Conservation (phyloP, 2,888 invertebrate genomes). For the Aporophyla nigra region DNA sequence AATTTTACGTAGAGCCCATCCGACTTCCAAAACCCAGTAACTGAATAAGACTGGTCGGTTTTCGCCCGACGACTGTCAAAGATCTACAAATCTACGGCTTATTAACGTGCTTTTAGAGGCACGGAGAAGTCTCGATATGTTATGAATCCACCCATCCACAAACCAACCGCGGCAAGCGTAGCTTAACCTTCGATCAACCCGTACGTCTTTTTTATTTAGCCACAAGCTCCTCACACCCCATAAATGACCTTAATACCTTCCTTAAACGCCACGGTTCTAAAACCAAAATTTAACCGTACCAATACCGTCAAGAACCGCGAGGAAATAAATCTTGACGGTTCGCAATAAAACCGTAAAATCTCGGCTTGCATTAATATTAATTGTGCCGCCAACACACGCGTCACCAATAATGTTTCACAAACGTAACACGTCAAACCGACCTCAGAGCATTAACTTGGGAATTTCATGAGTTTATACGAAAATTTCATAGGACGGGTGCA, state of each 20-base stretch:
- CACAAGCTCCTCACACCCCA: too few relatives aligned
- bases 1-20: too few relatives aligned
- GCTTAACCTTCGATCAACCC: too few relatives aligned
- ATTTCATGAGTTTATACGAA: constrained; percentile 54
- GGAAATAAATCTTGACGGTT: constrained; percentile 50
- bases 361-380: constrained; percentile 53
- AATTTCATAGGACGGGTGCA: constrained; percentile 49
- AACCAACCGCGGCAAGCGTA: too few relatives aligned
- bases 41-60: too few relatives aligned
- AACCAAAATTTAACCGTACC: constrained; percentile 6
- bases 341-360: constrained; percentile 47
- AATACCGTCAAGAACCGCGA: constrained; percentile 38
- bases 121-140: too few relatives aligned
- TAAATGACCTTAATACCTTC: background rate
- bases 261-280: background rate
- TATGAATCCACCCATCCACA: too few relatives aligned
- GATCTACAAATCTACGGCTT: too few relatives aligned
- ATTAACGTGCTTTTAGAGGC: too few relatives aligned
- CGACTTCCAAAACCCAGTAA: too few relatives aligned
- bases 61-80: too few relatives aligned
- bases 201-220: too few relatives aligned
- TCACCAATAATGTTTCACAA: constrained; percentile 62
- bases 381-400: constrained; percentile 60
- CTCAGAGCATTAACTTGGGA: constrained; percentile 63
- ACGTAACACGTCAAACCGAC: constrained; percentile 56